Percentiles rank a stretch among this genome's conserved stretches.
Evolutionary conservation across 2,113 vertebrate genomes (phyloP).

Genomic region (Syrrhaptes paradoxus): DNA sequence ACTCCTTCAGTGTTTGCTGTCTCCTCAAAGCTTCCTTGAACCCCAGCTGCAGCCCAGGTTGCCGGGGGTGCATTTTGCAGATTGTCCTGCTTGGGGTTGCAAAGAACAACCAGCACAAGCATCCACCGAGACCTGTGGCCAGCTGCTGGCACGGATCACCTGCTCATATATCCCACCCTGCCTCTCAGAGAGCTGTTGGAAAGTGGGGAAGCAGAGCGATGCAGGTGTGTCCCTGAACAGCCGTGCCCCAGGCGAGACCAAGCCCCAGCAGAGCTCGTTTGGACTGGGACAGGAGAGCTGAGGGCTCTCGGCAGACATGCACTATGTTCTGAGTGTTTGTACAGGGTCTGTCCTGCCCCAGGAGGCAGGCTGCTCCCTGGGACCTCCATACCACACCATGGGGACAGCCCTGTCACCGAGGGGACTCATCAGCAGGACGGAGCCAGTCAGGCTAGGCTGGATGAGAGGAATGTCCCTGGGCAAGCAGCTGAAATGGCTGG

Average conservation of each 20-base stretch:
- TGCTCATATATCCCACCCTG: background rate
- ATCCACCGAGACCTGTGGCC: background rate
- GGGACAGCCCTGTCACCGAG: background rate
- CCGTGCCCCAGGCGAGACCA: background rate
- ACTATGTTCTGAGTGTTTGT: background rate
- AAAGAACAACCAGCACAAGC: accelerated
- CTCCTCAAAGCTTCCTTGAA: background rate
- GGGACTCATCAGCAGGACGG: background rate
- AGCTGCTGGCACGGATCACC: background rate
- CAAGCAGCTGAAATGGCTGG: background rate
- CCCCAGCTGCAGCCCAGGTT: background rate
- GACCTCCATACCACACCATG: no score
- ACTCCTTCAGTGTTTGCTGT: background rate
- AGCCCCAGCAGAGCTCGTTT: background rate
- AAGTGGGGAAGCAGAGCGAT: background rate
- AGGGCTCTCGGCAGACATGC: background rate
- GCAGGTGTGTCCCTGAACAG: background rate
- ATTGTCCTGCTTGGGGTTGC: background rate
- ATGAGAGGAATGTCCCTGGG: background rate
- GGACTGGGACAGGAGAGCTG: background rate
- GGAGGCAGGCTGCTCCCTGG: background rate
- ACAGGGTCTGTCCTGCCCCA: background rate
- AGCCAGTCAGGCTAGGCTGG: background rate
- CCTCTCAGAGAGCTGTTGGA: background rate
- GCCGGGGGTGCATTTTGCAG: background rate